Conservation (phyloP, 2,888 invertebrate genomes). For the Diarsia rubi region DNA sequence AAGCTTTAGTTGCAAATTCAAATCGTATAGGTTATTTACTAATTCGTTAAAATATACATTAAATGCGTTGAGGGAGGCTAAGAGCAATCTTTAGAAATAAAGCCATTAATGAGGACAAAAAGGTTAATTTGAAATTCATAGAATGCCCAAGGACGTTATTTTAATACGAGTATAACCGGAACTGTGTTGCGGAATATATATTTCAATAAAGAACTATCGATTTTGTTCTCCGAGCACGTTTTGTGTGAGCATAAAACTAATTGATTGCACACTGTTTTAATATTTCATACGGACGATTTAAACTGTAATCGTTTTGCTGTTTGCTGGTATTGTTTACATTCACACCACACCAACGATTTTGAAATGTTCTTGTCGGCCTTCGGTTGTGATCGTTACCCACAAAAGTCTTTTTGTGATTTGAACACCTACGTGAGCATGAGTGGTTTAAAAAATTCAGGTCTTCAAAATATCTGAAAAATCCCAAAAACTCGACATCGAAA, state of each 20-base stretch:
- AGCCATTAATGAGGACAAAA: constrained; percentile 28
- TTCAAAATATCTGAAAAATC: background rate
- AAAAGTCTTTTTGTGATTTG: constrained; percentile 1
- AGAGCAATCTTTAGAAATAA: constrained; percentile 38
- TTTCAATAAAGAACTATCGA: constrained; percentile 56
- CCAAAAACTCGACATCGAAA: constrained; percentile 1
- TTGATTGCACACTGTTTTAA: constrained; percentile 61
- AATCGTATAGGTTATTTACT: background rate
- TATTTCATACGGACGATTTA: constrained; percentile 60
- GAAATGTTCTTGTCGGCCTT: constrained; percentile 6
- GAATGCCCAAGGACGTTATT: constrained; percentile 63
- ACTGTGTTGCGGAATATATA: constrained; percentile 60
- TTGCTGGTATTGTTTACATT: constrained; percentile 40
- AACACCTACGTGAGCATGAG: constrained; percentile 7
- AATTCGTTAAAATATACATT: constrained; percentile 4
- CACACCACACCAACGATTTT: constrained; percentile 15
- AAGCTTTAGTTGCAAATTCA: constrained; percentile 26
- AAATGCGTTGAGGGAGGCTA: background rate
- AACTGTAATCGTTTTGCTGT: constrained; percentile 49
- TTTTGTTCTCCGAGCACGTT: constrained; percentile 61
- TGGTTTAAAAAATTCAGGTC: background rate
- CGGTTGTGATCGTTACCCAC: background rate
- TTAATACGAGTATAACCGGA: constrained; percentile 68
- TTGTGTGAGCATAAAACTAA: constrained; percentile 55
- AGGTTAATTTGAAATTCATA: constrained; percentile 62